Evolutionary conservation across 2,888 invertebrate species (phyloP), one percentile per base, ranked within the genome.

Genomic region (Phoronis australis): DNA sequence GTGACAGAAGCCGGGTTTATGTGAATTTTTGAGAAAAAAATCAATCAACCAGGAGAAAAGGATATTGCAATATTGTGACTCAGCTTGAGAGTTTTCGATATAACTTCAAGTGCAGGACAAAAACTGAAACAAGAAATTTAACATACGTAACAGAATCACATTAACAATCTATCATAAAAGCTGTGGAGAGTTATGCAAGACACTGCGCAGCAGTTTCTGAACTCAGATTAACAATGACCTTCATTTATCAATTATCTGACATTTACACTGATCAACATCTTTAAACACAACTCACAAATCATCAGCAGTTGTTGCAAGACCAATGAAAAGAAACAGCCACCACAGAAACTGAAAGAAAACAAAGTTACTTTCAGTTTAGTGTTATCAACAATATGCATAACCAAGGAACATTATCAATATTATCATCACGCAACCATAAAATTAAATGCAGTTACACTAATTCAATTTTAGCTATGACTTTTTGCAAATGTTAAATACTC

Each of bases 281-380:
- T n/a, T n/a, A n/a, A n/a, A n/a, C n/a, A n/a, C 31, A 51, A 74
- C 78, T 80, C 75, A 84, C 83, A 82, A 83, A 69, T 80, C 80
- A 66, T 83, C 83, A 1, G 83, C 81, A 1, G 81, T 80, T 2
- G 78, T 78, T 2, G 80, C 83, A 42, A 83, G 71, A 21, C 80
- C 78, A 37, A 81, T 64, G 58, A 83, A 83, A 46, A 83, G 68
- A 49, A 82, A 77, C 1, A 79, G 45, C 56, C 81, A 71, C 80
- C 81, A 82, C 1, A 80, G 5, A 31, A 77, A 50, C 67, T 79
- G 64, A 5, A 73, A 48, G 27, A 57, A 20, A n/a, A n/a, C n/a
- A n/a, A n/a, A n/a, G n/a, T n/a, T n/a, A n/a, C n/a, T n/a, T n/a
- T n/a, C n/a, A n/a, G n/a, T n/a, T n/a, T n/a, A n/a, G n/a, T n/a